Percentiles rank a stretch among this genome's conserved stretches.
Evolutionary conservation across 2,113 vertebrate genomes (phyloP).

Genomic region (Elephantulus edwardii): DNA sequence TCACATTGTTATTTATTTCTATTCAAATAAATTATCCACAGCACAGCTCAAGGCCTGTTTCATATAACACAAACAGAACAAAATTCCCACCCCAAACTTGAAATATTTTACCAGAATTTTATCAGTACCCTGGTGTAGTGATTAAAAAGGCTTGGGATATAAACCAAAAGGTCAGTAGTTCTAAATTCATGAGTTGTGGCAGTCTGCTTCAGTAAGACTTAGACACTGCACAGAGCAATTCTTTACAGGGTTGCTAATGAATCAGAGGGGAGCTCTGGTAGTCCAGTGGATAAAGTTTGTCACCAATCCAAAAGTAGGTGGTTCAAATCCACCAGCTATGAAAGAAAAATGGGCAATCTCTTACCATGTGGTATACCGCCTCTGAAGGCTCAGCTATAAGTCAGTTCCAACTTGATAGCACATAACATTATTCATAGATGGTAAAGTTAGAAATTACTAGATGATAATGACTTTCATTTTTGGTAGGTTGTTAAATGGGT

Average conservation of each 20-base stretch:
- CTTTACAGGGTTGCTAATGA: too few species aligned
- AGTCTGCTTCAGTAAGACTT: too few species aligned
- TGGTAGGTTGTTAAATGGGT: not conserved
- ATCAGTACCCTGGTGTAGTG: too few species aligned
- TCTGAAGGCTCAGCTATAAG: not conserved
- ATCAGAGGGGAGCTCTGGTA: too few species aligned
- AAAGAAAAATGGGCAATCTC: not conserved
- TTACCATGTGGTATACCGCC: not conserved
- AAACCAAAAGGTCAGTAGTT: too few species aligned
- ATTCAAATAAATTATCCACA: constrained; percentile 39
- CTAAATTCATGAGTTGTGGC: too few species aligned
- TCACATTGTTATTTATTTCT: constrained; percentile 8
- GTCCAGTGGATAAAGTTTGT: too few species aligned
- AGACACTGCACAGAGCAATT: too few species aligned
- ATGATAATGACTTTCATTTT: not conserved
- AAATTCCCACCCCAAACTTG: constrained; percentile 28
- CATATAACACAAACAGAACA: not conserved
- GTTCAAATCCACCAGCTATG: too few species aligned
- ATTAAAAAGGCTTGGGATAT: too few species aligned
- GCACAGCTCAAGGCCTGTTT: not conserved
- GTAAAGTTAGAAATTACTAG: not conserved
- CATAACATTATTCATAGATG: too few species aligned
- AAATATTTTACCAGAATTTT: not conserved
- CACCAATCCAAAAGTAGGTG: too few species aligned
- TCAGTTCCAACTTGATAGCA: not conserved